Evolutionary conservation across 1,140 invertebrate species (phyloP), one percentile per base, ranked within the genome.

Genomic region (Musca vetustissima): DNA sequence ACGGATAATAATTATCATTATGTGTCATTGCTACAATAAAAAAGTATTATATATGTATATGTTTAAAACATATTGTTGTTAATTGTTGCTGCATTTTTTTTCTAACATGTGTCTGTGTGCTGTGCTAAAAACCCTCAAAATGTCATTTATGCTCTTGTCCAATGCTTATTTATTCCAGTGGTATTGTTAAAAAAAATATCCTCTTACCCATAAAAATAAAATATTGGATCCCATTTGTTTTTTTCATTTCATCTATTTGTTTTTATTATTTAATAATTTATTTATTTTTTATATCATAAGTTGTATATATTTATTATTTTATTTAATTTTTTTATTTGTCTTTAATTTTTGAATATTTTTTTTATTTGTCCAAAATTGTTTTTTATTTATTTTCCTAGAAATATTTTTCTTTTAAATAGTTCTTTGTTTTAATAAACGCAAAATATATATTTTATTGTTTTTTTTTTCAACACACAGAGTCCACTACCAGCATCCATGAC

Each of bases 401-500:
- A 17, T 64, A 28, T 17, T 50, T 28, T 53, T 64, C 43, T 25
- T 64, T 43, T n/a, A 52, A 65, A 17, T 64, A 64, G 67, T 64
- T 43, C 36, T 43, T 43, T 2, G 11, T 64, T 50, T 69, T 57
- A 52, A 21, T 57, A 22, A 66, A 65, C n/a, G 43, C n/a, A 43
- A 15, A 55, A 64, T 15, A 64, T 21, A 65, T 36, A 67, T 70
- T 47, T 43, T 52, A 48, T 66, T 47, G 43, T 57, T 69, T 71
- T 75, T 75, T 49, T 72, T 75, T 75, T 77, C 70, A 72, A 73
- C 79, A 80, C 75, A 74, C 79, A 82, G 80, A 82, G 80, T 78
- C 80, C 80, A 74, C 76, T 74, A 79, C 80, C 80, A 79, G 32
- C 71, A 50, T 81, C 79, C 73, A 81, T 81, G 79, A 81, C 79